Percentiles rank a stretch among this genome's conserved stretches.
Evolutionary conservation across 1,140 invertebrate genomes (phyloP).

Genomic region (Drosophila littoralis): DNA sequence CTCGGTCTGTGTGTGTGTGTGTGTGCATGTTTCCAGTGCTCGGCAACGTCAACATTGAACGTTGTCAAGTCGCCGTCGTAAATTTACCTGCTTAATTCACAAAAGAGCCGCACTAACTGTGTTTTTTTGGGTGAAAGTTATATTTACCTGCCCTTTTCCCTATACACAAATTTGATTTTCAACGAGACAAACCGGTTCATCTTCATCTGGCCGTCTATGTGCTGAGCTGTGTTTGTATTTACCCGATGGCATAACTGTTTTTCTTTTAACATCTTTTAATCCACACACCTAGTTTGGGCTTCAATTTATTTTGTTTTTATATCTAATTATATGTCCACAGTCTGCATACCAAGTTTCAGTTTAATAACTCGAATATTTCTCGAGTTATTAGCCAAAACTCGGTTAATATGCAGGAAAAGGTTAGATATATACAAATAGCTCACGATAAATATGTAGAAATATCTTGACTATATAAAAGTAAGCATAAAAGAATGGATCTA

Average conservation of each 20-base stretch:
- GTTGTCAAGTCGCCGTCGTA: slow-evolving; percentile 4
- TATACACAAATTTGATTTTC: slow-evolving; percentile 17
- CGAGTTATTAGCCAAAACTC: too few species aligned
- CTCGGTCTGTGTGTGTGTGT: background rate
- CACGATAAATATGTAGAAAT: too few species aligned
- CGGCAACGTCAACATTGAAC: slow-evolving; percentile 10
- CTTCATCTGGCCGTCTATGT: slow-evolving; percentile 11
- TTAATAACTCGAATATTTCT: too few species aligned
- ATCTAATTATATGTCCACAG: background rate
- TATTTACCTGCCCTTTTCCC: slow-evolving; percentile 41
- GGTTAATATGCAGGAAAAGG: too few species aligned
- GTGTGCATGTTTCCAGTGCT: slow-evolving; percentile 3
- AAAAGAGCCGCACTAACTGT: background rate
- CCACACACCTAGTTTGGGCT: background rate
- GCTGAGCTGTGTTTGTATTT: slow-evolving; percentile 1
- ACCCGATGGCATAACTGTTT: background rate
- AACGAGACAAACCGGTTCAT: slow-evolving; percentile 43
- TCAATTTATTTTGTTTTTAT: background rate
- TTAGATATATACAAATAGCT: too few species aligned
- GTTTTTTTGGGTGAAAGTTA: slow-evolving; percentile 43
- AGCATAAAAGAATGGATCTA: too few species aligned
- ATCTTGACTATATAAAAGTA: too few species aligned
- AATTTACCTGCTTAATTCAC: slow-evolving; percentile 42
- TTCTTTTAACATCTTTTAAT: background rate
- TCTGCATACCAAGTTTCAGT: too few species aligned